Percentiles rank a stretch among this genome's conserved stretches.
Evolutionary conservation across 2,888 invertebrate species (phyloP).

Genomic region (Acleris cristana): DNA sequence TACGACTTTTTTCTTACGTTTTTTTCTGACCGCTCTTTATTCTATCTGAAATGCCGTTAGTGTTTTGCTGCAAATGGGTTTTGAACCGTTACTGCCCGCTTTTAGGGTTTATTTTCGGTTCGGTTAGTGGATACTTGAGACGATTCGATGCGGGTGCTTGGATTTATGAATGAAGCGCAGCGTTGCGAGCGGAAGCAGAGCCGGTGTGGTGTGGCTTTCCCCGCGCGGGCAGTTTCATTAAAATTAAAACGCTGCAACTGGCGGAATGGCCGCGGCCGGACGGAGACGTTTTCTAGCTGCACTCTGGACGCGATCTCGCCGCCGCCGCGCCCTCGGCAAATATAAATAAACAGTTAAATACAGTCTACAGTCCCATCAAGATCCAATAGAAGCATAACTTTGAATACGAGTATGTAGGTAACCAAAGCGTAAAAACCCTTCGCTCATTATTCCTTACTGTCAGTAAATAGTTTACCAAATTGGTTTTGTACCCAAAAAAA

Average conservation of each 20-base stretch:
- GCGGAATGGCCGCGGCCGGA: constrained; percentile 76
- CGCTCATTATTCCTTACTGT: constrained; percentile 31
- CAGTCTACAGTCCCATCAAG: neutral
- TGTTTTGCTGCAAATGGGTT: constrained; percentile 43
- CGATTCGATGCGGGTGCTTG: constrained; percentile 48
- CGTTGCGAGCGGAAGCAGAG: constrained; percentile 80
- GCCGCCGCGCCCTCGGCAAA: constrained; percentile 6
- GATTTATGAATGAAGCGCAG: constrained; percentile 83
- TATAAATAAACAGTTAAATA: constrained; percentile 28
- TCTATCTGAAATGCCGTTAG: constrained; percentile 50
- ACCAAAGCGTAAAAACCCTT: constrained; percentile 8
- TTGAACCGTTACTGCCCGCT: constrained; percentile 46
- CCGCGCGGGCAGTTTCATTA: constrained; percentile 82
- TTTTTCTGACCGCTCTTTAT: constrained; percentile 67
- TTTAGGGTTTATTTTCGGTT: constrained; percentile 58
- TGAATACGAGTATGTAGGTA: neutral
- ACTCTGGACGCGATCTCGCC: constrained; percentile 14
- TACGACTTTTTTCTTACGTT: constrained; percentile 75
- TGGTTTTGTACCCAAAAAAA: constrained; percentile 31
- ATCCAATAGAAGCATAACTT: neutral
- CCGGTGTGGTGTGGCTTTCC: constrained; percentile 81
- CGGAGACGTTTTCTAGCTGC: constrained; percentile 77
- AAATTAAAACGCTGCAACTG: constrained; percentile 80
- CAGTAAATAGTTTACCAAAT: constrained; percentile 37
- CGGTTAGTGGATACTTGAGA: constrained; percentile 47